Evolutionary conservation across 2,888 invertebrate species (phyloP).

Genomic region (Eulithis prunata): DNA sequence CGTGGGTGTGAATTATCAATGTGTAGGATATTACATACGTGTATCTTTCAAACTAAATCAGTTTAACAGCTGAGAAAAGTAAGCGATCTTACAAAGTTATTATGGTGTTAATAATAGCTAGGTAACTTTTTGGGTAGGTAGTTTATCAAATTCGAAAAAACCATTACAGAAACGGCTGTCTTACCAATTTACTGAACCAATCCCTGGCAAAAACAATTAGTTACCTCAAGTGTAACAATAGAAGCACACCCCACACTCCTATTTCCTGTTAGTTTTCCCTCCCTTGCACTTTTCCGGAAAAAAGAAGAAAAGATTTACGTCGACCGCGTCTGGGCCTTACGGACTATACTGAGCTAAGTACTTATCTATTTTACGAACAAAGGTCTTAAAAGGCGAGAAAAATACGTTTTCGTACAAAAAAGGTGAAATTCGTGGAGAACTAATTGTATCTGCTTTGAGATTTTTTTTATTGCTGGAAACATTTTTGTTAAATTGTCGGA

Average conservation of each 20-base stretch:
- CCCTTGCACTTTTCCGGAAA: constrained; percentile 72
- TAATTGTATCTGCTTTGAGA: neutral
- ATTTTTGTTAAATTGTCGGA: neutral
- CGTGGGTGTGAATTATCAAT: neutral
- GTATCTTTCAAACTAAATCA: too few species aligned
- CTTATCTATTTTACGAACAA: constrained; percentile 25
- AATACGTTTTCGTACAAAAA: constrained; percentile 15
- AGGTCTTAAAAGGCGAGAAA: constrained; percentile 28
- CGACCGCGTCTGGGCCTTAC: constrained; percentile 63
- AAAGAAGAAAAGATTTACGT: constrained; percentile 74
- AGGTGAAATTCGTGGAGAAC: neutral
- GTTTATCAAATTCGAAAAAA: neutral
- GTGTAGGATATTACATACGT: too few species aligned
- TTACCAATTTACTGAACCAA: constrained; percentile 25
- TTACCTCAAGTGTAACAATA: constrained; percentile 63
- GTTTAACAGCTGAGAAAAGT: too few species aligned
- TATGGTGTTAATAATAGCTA: too few species aligned
- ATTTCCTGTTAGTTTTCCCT: constrained; percentile 75
- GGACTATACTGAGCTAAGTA: constrained; percentile 46
- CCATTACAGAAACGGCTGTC: constrained; percentile 10
- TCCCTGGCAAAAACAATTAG: constrained; percentile 67
- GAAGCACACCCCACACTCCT: constrained; percentile 60
- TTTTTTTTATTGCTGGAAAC: neutral
- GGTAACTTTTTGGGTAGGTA: too few species aligned
- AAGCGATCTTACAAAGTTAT: too few species aligned